Conservation (phyloP, 1,140 invertebrate species). For the Bombyx mori region DNA sequence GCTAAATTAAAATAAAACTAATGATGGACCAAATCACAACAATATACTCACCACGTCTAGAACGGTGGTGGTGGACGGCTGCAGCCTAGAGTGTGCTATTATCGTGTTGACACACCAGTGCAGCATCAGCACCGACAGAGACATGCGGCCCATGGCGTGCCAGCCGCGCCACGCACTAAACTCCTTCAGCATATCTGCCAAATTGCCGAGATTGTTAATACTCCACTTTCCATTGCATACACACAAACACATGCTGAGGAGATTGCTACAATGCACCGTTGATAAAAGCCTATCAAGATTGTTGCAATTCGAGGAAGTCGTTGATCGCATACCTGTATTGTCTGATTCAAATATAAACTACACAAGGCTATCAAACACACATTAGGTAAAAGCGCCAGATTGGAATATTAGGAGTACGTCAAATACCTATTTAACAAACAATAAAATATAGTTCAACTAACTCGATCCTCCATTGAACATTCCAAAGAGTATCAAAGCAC, state of each 20-base stretch:
- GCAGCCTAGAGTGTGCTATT: conserved; percentile 7
- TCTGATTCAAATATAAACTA: no score
- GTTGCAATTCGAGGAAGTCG: neutral
- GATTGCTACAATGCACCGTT: neutral
- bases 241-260: no score
- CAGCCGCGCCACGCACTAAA: conserved; percentile 16
- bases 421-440: no score
- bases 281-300: neutral
- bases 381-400: no score
- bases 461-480: conserved; percentile 6
- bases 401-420: no score
- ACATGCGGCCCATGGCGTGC: conserved; percentile 17
- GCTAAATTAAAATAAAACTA: no score
- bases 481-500: conserved; percentile 4
- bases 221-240: neutral
- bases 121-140: conserved; percentile 15
- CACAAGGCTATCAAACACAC: no score
- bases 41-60: conserved; percentile 7
- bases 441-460: no score
- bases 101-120: conserved; percentile 20
- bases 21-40: neutral
- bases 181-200: conserved; percentile 4
- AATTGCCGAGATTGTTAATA: neutral
- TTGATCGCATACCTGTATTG: neutral
- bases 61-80: conserved; percentile 6